Percentiles rank a stretch among this genome's conserved stretches.
Evolutionary conservation across 1,140 invertebrate genomes (phyloP).

Genomic region (Calephelis virginiensis): DNA sequence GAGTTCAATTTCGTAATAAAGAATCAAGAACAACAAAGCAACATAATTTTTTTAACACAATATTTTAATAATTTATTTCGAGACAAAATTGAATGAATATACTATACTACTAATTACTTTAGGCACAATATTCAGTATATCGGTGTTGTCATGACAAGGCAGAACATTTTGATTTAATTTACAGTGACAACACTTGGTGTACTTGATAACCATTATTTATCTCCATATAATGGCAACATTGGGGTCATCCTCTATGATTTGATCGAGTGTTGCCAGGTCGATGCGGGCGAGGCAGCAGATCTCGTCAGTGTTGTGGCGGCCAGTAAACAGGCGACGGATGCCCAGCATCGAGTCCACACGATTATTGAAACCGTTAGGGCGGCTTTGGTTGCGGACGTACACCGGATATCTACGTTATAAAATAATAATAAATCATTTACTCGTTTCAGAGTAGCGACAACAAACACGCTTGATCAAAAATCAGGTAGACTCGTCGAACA

Average conservation of each 20-base stretch:
- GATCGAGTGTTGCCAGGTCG: conserved; percentile 88
- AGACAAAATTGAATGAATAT: not conserved
- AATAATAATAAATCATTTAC: too few species aligned
- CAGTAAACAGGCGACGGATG: conserved; percentile 87
- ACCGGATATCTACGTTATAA: conserved; percentile 80
- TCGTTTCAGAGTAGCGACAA: too few species aligned
- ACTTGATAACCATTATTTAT: conserved; percentile 59
- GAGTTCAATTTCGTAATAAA: too few species aligned
- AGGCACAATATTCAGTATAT: not conserved
- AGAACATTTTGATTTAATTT: not conserved
- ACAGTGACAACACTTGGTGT: not conserved
- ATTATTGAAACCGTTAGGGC: conserved; percentile 48
- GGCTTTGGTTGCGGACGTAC: conserved; percentile 63
- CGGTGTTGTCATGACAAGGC: not conserved
- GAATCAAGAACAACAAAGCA: too few species aligned
- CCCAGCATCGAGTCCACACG: conserved; percentile 59
- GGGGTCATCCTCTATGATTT: conserved; percentile 91
- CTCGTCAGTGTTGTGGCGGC: conserved; percentile 90
- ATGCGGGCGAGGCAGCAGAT: conserved; percentile 93
- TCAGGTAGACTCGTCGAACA: too few species aligned
- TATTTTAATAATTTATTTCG: too few species aligned
- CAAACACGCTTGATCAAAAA: too few species aligned
- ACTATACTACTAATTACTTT: not conserved
- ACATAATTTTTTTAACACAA: too few species aligned
- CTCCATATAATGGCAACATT: conserved; percentile 92